phyloP scores from a whole-genome alignment of 2,888 invertebrate genomes.

The Lymantria monacha region DNA sequence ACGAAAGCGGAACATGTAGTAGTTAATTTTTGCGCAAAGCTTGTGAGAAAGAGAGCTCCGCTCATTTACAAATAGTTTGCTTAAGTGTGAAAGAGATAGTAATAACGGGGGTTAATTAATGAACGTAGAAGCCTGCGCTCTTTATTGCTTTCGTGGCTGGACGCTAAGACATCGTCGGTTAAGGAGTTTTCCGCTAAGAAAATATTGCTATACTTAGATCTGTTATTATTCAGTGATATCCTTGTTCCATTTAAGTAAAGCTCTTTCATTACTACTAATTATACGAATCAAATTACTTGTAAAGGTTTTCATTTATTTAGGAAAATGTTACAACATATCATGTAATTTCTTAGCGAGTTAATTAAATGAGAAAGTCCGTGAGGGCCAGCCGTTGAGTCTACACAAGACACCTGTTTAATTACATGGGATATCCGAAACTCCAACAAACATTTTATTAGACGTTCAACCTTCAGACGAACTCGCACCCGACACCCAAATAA shows the following conservation, averaged over 20 bases:
- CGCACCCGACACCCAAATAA: conserved; percentile 37
- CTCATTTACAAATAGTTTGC: conserved; percentile 79
- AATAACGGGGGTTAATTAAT: conserved; percentile 79
- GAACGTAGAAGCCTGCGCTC: conserved; percentile 83
- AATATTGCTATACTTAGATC: conserved; percentile 57
- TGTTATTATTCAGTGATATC: conserved; percentile 48
- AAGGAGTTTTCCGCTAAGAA: conserved; percentile 77
- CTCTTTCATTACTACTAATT: neutral
- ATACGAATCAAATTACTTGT: too few species aligned
- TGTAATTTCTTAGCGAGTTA: conserved; percentile 29
- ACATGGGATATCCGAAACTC: conserved; percentile 41
- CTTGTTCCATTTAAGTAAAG: conserved; percentile 14
- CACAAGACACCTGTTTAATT: conserved; percentile 47
- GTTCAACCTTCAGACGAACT: conserved; percentile 37
- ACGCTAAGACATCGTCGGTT: conserved; percentile 77
- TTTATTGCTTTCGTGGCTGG: conserved; percentile 82
- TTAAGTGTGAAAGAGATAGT: conserved; percentile 65
- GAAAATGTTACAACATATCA: conserved; percentile 17
- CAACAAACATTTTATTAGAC: conserved; percentile 42
- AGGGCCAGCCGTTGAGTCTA: conserved; percentile 20
- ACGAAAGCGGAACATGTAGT: conserved; percentile 72
- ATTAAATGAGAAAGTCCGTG: conserved; percentile 30
- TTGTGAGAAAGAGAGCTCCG: conserved; percentile 67
- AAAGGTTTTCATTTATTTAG: conserved; percentile 9
- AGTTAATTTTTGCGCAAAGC: conserved; percentile 84